Evolutionary conservation across 2,888 invertebrate species (phyloP), one percentile per base, ranked within the genome.

Genomic region (Chrysomela aeneicollis): DNA sequence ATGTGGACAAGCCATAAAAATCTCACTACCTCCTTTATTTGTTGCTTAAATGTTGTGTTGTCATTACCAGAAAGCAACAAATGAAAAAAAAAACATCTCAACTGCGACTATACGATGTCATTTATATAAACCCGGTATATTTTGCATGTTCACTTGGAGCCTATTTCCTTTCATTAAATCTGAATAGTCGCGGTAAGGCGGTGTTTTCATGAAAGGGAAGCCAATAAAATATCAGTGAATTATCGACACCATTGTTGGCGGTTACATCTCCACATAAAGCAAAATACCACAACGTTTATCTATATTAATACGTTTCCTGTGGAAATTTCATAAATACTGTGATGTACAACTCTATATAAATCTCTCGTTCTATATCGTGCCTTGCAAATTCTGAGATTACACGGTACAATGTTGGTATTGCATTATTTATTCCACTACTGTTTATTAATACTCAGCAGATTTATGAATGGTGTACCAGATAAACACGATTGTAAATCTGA

Each of bases 361-460:
- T 57, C 57, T 22, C 15, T 10, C 42, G 42, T 57, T 57, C 19
- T 26, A 57, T 57, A 57, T 4, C 9, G 46, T 18, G 22, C 22
- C 15, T 42, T 15, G 57, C 57, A 17, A 42, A 57, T 57, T 37
- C 37, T n/a, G 26, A 57, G 57, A 57, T 57, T 57, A 46, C 46
- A 46, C 21, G 46, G 57, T 57, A 57, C 57, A 57, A 46, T 46
- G 46, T 57, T 35, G 32, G 32, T 35, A 35, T 35, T 55, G 42
- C 42, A 57, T 57, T 46, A 57, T 57, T 46, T 57, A 57, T 55
- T 57, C 26, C 37, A 57, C 57, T 57, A 57, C 57, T 57, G 57
- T 57, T 21, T 57, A 46, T 57, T 46, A 57, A 57, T 57, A 46
- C 57, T 46, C 30, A 5, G 46, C 30, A 6, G 30, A 57, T 57